Conservation (phyloP, 1,140 invertebrate genomes). For the Orchesella cincta region DNA sequence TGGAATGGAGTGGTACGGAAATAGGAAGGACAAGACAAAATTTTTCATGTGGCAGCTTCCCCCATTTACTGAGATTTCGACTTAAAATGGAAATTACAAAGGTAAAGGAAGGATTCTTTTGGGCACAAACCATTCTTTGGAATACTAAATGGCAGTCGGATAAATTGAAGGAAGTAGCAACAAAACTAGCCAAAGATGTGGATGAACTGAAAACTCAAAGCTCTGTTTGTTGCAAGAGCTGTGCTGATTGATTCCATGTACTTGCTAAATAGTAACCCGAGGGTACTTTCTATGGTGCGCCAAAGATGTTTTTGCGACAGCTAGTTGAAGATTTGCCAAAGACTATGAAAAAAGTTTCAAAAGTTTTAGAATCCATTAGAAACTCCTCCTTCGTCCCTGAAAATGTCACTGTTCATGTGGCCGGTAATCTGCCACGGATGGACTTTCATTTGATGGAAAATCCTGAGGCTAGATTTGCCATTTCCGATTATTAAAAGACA, state of each 20-base stretch:
- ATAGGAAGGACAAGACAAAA: background rate
- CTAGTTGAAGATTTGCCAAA: constrained; percentile 8
- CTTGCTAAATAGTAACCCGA: background rate
- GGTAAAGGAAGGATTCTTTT: constrained; percentile 33
- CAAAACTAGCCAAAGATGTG: constrained; percentile 3
- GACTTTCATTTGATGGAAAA: constrained; percentile 12
- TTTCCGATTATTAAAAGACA: constrained; percentile 6
- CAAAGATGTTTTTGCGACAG: constrained; percentile 12
- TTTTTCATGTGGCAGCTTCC: background rate
- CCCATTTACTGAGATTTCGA: background rate
- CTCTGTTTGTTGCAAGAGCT: background rate
- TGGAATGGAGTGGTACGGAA: constrained; percentile 1
- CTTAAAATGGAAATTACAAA: constrained; percentile 28
- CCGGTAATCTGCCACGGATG: background rate
- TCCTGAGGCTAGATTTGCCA: background rate
- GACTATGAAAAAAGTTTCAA: background rate
- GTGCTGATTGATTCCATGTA: constrained; percentile 12
- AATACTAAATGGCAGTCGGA: constrained; percentile 30
- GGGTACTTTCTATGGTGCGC: background rate
- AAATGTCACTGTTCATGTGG: constrained; percentile 2
- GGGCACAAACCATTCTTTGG: constrained; percentile 36
- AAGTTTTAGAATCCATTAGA: constrained; percentile 18
- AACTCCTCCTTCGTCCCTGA: background rate
- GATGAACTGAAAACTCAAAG: background rate
- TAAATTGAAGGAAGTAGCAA: background rate